Percentiles rank a stretch among this genome's conserved stretches.
Evolutionary conservation across 2,888 invertebrate genomes (phyloP).

Genomic region (Lepidocyrtoides sp.): DNA sequence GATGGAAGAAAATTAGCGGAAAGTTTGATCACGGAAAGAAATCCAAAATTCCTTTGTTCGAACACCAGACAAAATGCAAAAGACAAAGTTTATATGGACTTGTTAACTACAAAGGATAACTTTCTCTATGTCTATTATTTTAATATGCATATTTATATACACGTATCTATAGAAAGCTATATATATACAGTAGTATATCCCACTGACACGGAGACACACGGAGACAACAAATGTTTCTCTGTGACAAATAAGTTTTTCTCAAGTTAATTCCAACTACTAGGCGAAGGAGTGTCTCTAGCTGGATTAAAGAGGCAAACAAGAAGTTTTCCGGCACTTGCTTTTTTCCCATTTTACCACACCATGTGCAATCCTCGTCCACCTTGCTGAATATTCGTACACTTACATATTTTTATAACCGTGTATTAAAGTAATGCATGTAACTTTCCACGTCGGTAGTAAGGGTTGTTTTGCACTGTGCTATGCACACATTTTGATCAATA

Average conservation of each 20-base stretch:
- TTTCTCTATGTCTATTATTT: too few species aligned
- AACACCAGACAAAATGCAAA: background rate
- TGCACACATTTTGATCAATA: too few species aligned
- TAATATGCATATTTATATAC: too few species aligned
- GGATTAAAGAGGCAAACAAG: conserved; percentile 67
- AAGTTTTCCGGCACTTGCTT: conserved; percentile 76
- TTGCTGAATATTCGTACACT: too few species aligned
- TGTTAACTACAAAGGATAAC: too few species aligned
- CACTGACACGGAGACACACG: conserved; percentile 1
- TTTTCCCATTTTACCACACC: too few species aligned
- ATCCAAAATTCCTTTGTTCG: conserved; percentile 16
- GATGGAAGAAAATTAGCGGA: conserved; percentile 43
- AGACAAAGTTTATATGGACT: background rate
- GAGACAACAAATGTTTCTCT: conserved; percentile 44
- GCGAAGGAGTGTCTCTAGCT: conserved; percentile 74
- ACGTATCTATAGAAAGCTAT: background rate
- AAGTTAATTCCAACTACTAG: conserved; percentile 74
- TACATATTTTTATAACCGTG: too few species aligned
- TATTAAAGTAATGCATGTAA: too few species aligned
- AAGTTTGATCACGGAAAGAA: conserved; percentile 44
- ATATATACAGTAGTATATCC: background rate
- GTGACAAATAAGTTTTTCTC: conserved; percentile 36
- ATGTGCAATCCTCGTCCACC: too few species aligned
- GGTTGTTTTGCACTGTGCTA: too few species aligned
- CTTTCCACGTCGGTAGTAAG: too few species aligned